These are phyloP conservation scores for Diadophis punctatus DNA, from an alignment of 2,113 vertebrate species.

Conservation along the genomic window DNA sequence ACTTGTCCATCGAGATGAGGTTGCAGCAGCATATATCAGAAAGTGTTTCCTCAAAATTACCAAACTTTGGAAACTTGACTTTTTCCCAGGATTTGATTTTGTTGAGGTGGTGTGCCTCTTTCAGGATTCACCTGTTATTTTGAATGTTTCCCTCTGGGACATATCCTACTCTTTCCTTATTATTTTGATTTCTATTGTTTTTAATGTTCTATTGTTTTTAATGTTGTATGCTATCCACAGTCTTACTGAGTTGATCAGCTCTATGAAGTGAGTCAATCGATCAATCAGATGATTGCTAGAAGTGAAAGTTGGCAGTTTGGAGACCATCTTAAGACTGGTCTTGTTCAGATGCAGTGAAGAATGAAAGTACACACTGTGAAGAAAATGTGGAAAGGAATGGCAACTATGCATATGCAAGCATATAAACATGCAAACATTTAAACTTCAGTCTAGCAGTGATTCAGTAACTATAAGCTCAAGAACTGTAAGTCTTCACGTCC, in stretches of 20 bases:
- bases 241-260: neutral
- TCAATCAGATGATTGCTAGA: neutral
- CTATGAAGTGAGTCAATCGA: neutral
- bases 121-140: neutral
- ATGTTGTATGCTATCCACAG: neutral
- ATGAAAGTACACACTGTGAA: neutral
- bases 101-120: neutral
- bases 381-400: neutral
- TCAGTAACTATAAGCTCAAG: neutral
- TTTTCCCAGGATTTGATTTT: neutral
- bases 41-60: neutral
- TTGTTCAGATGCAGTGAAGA: neutral
- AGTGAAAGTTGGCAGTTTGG: neutral
- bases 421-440: neutral
- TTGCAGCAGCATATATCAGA: neutral
- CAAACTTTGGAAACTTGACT: neutral
- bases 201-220: neutral
- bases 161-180: neutral
- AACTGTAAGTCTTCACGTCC: neutral
- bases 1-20: neutral
- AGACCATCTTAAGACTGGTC: neutral
- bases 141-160: neutral
- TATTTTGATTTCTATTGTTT: neutral
- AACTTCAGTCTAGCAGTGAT: neutral
- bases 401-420: neutral